These are phyloP conservation scores for Panopea generosa DNA, from an alignment of 2,888 invertebrate species.

Conservation along the genomic window DNA sequence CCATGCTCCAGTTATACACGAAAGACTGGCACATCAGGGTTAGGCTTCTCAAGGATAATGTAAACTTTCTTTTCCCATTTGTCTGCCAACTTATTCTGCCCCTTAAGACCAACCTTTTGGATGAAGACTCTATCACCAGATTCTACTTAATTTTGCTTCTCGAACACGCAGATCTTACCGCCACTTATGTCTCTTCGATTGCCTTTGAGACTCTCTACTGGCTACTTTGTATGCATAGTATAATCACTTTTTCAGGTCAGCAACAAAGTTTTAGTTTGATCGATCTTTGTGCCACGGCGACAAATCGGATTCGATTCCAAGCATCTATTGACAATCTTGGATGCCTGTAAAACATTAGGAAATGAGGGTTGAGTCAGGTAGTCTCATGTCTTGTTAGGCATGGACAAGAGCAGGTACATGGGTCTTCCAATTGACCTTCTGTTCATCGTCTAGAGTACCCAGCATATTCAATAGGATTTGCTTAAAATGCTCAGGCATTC, in stretches of 20 bases:
- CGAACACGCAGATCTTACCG: slow-evolving; percentile 15
- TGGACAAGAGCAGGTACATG: no score
- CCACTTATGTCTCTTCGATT: slow-evolving; percentile 1
- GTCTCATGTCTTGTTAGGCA: no score
- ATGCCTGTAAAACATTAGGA: slow-evolving; percentile 22
- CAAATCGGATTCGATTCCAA: no score
- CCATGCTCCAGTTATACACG: slow-evolving; percentile 8
- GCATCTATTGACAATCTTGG: slow-evolving; percentile 17
- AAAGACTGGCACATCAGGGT: slow-evolving; percentile 10
- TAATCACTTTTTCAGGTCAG: no score
- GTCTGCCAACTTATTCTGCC: slow-evolving; percentile 40
- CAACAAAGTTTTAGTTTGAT: neutral
- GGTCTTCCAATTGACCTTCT: no score
- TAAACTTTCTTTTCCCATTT: slow-evolving; percentile 24
- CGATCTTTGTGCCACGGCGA: neutral
- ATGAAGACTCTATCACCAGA: no score
- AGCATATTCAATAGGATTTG: slow-evolving; percentile 11
- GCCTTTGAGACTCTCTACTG: no score
- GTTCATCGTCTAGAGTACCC: slow-evolving; percentile 1
- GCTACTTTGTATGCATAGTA: no score
- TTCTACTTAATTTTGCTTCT: slow-evolving; percentile 5
- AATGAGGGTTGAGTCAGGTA: slow-evolving; percentile 16
- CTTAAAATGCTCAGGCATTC: no score
- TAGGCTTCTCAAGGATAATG: slow-evolving; percentile 11
- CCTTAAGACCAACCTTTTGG: slow-evolving; percentile 30